Evolutionary conservation across 2,888 invertebrate species (phyloP), one percentile per base, ranked within the genome.

Genomic region (Megamerina dolium): DNA sequence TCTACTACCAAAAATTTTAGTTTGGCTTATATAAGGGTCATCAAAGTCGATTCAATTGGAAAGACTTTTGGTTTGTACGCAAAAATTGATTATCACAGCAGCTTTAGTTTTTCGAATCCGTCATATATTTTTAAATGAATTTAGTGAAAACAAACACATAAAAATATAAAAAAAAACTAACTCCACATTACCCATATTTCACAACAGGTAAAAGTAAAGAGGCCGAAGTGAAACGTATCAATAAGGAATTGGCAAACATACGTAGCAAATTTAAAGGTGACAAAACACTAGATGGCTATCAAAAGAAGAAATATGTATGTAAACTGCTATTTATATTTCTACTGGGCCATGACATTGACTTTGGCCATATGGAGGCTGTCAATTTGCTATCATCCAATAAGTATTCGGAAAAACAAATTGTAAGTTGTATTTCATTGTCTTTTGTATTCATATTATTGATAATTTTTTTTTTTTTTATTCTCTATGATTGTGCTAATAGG

Each of bases 291-390:
- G 99, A 99, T 78, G 99, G 99, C 30, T 99, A 99, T 75, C 97
- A 99, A 72, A 99, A 99, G 82, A 99, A 99, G 79, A 99, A 99
- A 77, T 99, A 99, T 79, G 99, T 99, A 49, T 99, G 99, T 77
- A 99, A 99, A 75, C 78, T 99, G 57, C 77, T 99, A 54, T 99
- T 99, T 77, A 99, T 99, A 72, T 99, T 99, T 75, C 79, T 99
- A 55, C 83, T 99, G 61, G 99, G 99, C 54, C 97, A 99, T 75
- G 99, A 99, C 75, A 99, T 99, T 72, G 99, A 99, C 76, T 99
- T 99, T 74, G 99, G 99, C 52, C 97, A 99, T 75, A 99, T 99
- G 97, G 99, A 99, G 76, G 99, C 99, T 40, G 99, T 99, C 58
- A 99, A 99, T 74, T 78, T 99, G 56, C 81, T 99, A 46, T 96